Evolutionary conservation across 2,113 vertebrate species (phyloP).

Genomic region (Passer domesticus): DNA sequence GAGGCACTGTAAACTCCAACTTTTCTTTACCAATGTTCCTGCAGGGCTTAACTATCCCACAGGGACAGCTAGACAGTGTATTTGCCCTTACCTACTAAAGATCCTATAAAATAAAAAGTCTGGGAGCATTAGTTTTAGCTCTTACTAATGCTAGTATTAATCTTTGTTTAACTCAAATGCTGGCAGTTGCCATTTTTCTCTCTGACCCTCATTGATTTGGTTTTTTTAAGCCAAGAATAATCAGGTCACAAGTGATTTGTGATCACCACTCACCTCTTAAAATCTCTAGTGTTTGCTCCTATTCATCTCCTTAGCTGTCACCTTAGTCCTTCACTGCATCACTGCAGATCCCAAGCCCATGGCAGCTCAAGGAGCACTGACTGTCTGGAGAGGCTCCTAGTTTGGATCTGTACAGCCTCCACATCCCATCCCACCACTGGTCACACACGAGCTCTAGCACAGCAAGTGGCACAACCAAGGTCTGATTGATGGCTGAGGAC

Average conservation of each 20-base stretch:
- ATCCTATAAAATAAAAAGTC: neutral
- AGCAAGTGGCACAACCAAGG: neutral
- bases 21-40: neutral
- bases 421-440: neutral
- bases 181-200: neutral
- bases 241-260: neutral
- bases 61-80: neutral
- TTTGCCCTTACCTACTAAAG: neutral
- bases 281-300: neutral
- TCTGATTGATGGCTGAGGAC: neutral
- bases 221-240: neutral
- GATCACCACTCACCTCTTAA: neutral
- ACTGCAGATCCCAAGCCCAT: neutral
- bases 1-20: neutral
- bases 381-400: neutral
- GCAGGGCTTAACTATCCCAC: neutral
- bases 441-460: neutral
- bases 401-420: neutral
- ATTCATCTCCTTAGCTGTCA: neutral
- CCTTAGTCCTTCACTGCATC: neutral
- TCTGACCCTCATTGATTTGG: neutral
- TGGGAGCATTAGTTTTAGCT: neutral
- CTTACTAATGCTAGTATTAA: neutral
- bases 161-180: neutral
- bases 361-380: accelerated